These are phyloP conservation scores for Plagiodera versicolora DNA, from an alignment of 2,888 invertebrate genomes.

Conservation along the genomic window DNA sequence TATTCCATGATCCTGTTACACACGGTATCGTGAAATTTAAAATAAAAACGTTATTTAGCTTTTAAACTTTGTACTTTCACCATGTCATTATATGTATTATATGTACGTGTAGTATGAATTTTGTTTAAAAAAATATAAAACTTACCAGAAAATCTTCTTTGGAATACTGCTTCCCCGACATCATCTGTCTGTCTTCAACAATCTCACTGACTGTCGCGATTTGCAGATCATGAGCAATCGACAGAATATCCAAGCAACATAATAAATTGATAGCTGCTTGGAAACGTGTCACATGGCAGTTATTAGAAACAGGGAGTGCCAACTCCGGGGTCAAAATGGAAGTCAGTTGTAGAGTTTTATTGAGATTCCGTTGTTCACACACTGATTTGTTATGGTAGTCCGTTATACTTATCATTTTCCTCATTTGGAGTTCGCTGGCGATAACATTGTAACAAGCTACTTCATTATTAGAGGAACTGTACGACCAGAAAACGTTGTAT, in stretches of 20 bases:
- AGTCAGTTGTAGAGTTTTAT: conserved; percentile 50
- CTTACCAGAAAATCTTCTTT: conserved; percentile 73
- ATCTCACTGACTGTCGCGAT: conserved; percentile 58
- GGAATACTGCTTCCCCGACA: conserved; percentile 65
- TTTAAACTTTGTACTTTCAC: too few species aligned
- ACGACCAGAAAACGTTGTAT: conserved; percentile 94
- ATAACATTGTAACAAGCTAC: conserved; percentile 83
- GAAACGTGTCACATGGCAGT: conserved; percentile 74
- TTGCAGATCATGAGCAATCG: conserved; percentile 74
- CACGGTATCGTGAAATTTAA: too few species aligned
- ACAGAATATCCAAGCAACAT: conserved; percentile 86
- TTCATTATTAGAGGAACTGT: conserved; percentile 67
- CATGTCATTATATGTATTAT: too few species aligned
- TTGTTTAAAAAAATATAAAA: too few species aligned
- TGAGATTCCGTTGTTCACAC: conserved; percentile 34
- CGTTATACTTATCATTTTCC: conserved; percentile 44
- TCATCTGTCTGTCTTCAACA: conserved; percentile 56
- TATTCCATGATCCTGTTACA: too few species aligned
- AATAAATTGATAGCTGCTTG: conserved; percentile 90
- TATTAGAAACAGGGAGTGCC: conserved; percentile 73
- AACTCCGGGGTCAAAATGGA: conserved; percentile 80
- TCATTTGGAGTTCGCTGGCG: conserved; percentile 67
- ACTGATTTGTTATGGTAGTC: conserved; percentile 41
- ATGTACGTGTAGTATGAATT: too few species aligned
- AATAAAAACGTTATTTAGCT: too few species aligned